phyloP scores from a whole-genome alignment of 2,888 invertebrate species.

The Caenorhabditis becei region DNA sequence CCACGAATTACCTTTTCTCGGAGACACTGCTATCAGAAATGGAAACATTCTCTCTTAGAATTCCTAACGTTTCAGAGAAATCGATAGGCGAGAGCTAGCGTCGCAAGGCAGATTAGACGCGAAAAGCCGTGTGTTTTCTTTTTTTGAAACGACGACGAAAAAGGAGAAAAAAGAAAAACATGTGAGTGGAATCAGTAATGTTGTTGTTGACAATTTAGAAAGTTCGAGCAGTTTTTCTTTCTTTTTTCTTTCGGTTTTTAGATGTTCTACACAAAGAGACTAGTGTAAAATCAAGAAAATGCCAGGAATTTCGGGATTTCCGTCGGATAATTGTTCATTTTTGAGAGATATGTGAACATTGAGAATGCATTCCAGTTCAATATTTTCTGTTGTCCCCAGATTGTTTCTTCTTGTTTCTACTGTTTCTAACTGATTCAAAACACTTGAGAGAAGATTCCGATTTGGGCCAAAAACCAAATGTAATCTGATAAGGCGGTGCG shows the following conservation, averaged over 20 bases:
- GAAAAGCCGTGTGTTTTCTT: constrained; percentile 1
- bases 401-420: too few relatives aligned
- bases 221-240: not conserved
- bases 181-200: not conserved
- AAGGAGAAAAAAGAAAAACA: not conserved
- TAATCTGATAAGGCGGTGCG: not conserved
- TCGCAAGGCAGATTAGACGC: not conserved
- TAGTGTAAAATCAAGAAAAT: too few relatives aligned
- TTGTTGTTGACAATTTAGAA: not conserved
- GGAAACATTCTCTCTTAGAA: constrained; percentile 27
- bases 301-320: too few relatives aligned
- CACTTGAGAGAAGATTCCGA: too few relatives aligned
- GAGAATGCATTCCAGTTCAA: too few relatives aligned
- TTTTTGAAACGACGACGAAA: not conserved
- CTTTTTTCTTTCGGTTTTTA: not conserved
- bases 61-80: constrained; percentile 2
- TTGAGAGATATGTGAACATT: too few relatives aligned
- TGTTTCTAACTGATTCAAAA: too few relatives aligned
- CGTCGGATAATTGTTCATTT: too few relatives aligned
- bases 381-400: too few relatives aligned
- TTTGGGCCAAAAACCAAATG: not conserved
- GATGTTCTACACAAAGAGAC: too few relatives aligned
- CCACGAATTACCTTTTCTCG: constrained; percentile 31
- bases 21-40: constrained; percentile 41
- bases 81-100: constrained; percentile 18